phyloP scores from a whole-genome alignment of 1,140 invertebrate species.

The Himalopsyche phryganea region DNA sequence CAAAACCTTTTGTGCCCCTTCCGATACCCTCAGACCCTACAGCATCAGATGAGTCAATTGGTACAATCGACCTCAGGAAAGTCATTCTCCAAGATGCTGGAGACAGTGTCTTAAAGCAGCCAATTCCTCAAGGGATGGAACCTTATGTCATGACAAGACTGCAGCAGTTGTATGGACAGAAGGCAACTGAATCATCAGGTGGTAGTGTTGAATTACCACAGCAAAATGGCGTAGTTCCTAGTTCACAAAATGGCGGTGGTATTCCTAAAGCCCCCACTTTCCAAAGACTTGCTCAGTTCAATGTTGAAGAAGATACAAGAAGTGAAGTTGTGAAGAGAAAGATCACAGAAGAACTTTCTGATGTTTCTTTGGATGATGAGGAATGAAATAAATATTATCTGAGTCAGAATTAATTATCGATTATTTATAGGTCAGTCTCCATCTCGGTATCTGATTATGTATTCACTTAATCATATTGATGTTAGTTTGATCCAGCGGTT shows the following conservation, averaged over 20 bases:
- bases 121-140: constrained; percentile 6
- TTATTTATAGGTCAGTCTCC: too few species aligned
- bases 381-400: too few species aligned
- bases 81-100: neutral
- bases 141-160: constrained; percentile 11
- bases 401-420: too few species aligned
- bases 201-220: neutral
- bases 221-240: neutral
- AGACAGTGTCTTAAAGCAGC: constrained; percentile 19
- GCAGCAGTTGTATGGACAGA: constrained; percentile 26
- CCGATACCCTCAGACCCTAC: constrained; percentile 16
- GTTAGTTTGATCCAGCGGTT: too few species aligned
- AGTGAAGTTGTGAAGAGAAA: constrained; percentile 15
- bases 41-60: neutral
- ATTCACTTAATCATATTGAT: too few species aligned
- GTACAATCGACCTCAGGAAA: constrained; percentile 10
- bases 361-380: constrained; percentile 31
- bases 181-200: neutral
- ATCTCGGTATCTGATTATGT: too few species aligned
- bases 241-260: neutral
- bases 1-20: constrained; percentile 16
- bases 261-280: neutral
- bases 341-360: constrained; percentile 27
- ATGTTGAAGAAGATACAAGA: constrained; percentile 21
- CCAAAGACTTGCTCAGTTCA: constrained; percentile 24